These are phyloP conservation scores for Morpho achilles DNA, from an alignment of 2,888 invertebrate species.

Conservation along the genomic window DNA sequence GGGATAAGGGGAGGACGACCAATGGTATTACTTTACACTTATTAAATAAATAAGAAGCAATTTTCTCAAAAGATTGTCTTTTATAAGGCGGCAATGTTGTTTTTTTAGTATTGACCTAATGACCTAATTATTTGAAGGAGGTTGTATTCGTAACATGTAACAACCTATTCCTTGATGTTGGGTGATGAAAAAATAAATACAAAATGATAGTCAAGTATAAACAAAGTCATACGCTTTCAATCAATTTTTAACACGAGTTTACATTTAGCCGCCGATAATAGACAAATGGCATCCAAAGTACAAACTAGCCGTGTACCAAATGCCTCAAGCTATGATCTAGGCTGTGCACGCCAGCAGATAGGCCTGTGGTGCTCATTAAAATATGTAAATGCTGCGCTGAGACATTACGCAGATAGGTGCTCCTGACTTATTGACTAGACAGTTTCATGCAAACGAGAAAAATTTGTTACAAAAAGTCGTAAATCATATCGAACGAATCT, in stretches of 20 bases:
- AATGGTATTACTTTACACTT: too few relatives aligned
- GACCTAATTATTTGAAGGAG: too few relatives aligned
- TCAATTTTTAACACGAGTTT: slow-evolving; percentile 7
- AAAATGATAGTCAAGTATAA: not conserved
- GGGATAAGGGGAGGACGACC: too few relatives aligned
- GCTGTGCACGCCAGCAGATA: slow-evolving; percentile 48
- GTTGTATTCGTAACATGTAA: too few relatives aligned
- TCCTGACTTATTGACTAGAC: slow-evolving; percentile 71
- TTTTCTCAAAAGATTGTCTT: too few relatives aligned
- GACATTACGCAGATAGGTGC: slow-evolving; percentile 78
- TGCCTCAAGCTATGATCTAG: slow-evolving; percentile 33
- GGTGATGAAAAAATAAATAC: not conserved
- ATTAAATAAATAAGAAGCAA: too few relatives aligned
- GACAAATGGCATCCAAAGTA: slow-evolving; percentile 29
- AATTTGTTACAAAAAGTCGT: too few relatives aligned
- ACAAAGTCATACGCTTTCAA: slow-evolving; percentile 2
- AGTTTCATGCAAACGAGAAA: slow-evolving; percentile 35
- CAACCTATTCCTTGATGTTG: too few relatives aligned
- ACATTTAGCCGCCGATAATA: slow-evolving; percentile 25
- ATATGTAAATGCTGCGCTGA: slow-evolving; percentile 72
- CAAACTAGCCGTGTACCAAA: slow-evolving; percentile 25
- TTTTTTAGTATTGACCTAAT: too few relatives aligned
- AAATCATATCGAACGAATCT: too few relatives aligned
- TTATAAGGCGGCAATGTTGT: too few relatives aligned
- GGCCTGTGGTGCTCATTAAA: slow-evolving; percentile 72